Evolutionary conservation across 2,113 vertebrate genomes (phyloP).

Genomic region (Macquaria australasica): DNA sequence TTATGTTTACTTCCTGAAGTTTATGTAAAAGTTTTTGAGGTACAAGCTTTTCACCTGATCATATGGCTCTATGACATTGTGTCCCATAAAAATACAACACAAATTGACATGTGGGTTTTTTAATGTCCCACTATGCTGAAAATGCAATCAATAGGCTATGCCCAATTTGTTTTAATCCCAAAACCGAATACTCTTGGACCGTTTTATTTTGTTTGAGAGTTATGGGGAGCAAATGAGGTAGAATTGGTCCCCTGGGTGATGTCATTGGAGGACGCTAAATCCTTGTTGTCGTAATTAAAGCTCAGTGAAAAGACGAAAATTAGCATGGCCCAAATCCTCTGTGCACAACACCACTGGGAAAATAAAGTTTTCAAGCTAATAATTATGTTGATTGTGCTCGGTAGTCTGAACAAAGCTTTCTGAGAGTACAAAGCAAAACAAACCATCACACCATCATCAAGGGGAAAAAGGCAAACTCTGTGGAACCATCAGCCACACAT

Average conservation of each 20-base stretch:
- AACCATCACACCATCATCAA: slow-evolving; percentile 25
- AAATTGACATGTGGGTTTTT: slow-evolving; percentile 31
- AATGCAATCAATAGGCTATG: slow-evolving; percentile 43
- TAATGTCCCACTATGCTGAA: slow-evolving; percentile 13
- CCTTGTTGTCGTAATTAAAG: slow-evolving; percentile 80
- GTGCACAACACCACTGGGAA: slow-evolving; percentile 44
- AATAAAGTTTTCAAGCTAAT: slow-evolving; percentile 67
- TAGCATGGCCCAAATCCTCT: slow-evolving; percentile 57
- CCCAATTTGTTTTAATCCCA: slow-evolving; percentile 43
- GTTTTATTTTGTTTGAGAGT: slow-evolving; percentile 56
- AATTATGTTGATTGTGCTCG: slow-evolving; percentile 66
- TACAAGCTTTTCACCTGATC: not conserved
- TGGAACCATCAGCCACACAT: slow-evolving; percentile 29
- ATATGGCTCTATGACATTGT: not conserved
- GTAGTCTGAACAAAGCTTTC: slow-evolving; percentile 52
- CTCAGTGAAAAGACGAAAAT: slow-evolving; percentile 57
- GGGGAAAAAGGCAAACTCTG: slow-evolving; percentile 9
- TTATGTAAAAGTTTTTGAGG: not conserved
- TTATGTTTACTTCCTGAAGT: slow-evolving; percentile 16
- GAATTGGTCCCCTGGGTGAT: slow-evolving; percentile 64
- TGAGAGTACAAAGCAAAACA: slow-evolving; percentile 47
- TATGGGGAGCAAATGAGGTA: slow-evolving; percentile 52
- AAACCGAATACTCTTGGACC: slow-evolving; percentile 38
- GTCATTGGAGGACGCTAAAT: slow-evolving; percentile 68
- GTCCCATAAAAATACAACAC: slow-evolving; percentile 12